A percentile compares a stretch with the other conserved stretches of the same genome.
Evolutionary conservation across 2,888 invertebrate species (phyloP).

Genomic region (Heliconius cydno): DNA sequence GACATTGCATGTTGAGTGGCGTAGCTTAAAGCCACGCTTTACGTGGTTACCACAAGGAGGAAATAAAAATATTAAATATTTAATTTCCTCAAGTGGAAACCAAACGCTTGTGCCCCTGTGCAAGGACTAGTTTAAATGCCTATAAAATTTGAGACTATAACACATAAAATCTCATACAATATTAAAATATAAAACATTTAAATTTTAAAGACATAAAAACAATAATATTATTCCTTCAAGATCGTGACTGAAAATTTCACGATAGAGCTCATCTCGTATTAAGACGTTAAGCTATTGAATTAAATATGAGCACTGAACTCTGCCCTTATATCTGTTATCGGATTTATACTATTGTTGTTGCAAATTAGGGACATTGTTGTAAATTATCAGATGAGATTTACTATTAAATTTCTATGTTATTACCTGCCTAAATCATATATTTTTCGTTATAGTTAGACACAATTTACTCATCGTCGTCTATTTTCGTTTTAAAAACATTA

Average conservation of each 20-base stretch:
- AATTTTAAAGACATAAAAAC: constrained; percentile 18
- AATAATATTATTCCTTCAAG: constrained; percentile 25
- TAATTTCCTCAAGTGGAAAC: no score
- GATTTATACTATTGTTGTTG: constrained; percentile 39
- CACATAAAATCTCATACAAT: background rate
- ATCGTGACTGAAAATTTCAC: constrained; percentile 53
- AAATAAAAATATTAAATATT: no score
- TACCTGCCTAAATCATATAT: background rate
- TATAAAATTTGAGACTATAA: no score
- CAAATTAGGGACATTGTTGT: constrained; percentile 33
- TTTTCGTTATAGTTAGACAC: background rate
- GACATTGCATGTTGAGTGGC: no score
- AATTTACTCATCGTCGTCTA: no score
- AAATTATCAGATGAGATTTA: constrained; percentile 30
- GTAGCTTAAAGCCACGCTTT: no score
- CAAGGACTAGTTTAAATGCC: no score
- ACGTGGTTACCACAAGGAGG: no score
- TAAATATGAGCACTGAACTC: constrained; percentile 60
- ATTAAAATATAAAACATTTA: background rate
- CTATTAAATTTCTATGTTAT: constrained; percentile 5
- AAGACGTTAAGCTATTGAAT: constrained; percentile 58
- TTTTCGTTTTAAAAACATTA: no score
- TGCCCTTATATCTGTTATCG: constrained; percentile 45
- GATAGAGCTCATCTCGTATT: constrained; percentile 46
- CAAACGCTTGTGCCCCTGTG: no score